Evolutionary conservation across 2,888 invertebrate species (phyloP).

Genomic region (Eumerus sabulonum): DNA sequence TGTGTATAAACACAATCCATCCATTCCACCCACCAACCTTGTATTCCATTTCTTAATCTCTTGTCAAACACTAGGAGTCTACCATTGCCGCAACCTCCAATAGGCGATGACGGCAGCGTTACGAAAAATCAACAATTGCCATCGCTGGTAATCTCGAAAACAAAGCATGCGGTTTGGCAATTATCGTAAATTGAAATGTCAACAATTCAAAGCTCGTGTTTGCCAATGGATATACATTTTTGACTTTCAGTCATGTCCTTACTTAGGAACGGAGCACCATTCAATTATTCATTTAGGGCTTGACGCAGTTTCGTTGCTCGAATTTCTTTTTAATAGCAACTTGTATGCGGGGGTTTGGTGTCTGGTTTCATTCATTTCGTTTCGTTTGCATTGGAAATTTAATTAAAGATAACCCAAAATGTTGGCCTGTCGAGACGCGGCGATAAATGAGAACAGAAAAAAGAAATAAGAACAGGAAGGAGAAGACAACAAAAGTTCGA

Average conservation of each 20-base stretch:
- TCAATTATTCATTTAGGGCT: background rate
- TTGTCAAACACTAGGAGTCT: no score
- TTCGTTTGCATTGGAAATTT: no score
- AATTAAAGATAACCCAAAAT: no score
- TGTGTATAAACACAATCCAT: no score
- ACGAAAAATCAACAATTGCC: no score
- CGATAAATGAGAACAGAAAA: no score
- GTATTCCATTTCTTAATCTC: no score
- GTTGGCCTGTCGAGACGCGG: no score
- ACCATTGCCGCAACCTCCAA: no score
- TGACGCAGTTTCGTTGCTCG: background rate
- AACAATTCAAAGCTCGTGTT: slow-evolving; percentile 39
- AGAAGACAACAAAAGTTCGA: background rate
- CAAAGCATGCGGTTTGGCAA: slow-evolving; percentile 46
- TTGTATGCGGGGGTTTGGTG: background rate
- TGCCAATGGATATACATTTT: slow-evolving; percentile 17
- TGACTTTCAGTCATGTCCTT: background rate
- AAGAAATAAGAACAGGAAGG: no score
- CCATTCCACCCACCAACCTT: no score
- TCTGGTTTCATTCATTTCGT: background rate
- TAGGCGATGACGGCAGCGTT: no score
- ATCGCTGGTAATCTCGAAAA: slow-evolving; percentile 5
- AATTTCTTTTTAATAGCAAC: background rate
- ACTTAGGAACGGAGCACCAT: background rate
- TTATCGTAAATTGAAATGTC: slow-evolving; percentile 63